These are phyloP conservation scores for Drosophila nasuta DNA, from an alignment of 1,140 invertebrate species.

Conservation along the genomic window DNA sequence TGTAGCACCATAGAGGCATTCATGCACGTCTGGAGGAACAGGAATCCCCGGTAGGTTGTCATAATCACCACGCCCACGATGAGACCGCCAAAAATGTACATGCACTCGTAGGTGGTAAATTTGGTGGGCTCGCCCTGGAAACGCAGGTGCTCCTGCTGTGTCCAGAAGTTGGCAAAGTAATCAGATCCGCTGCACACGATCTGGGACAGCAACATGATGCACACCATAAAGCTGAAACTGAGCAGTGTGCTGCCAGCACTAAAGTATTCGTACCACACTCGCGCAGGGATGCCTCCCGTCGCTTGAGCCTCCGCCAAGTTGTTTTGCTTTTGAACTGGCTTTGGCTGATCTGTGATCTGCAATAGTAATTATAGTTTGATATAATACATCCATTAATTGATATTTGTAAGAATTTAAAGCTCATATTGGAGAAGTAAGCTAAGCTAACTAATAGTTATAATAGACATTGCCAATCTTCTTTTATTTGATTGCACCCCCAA, in stretches of 20 bases:
- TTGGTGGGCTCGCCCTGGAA: constrained; percentile 56
- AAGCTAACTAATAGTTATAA: no score
- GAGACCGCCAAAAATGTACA: constrained; percentile 80
- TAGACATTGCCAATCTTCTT: no score
- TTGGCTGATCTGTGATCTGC: constrained; percentile 40
- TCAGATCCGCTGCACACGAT: constrained; percentile 89
- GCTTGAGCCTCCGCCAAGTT: constrained; percentile 86
- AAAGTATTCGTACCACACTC: constrained; percentile 89
- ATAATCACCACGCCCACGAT: constrained; percentile 78
- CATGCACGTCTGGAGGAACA: constrained; percentile 93
- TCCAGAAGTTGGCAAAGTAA: constrained; percentile 93
- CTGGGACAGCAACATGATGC: constrained; percentile 90
- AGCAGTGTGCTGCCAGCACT: constrained; percentile 88
- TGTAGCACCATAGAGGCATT: constrained; percentile 92
- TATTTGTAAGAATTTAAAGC: no score
- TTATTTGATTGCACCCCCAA: no score
- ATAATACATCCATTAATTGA: no score
- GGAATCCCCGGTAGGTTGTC: constrained; percentile 87
- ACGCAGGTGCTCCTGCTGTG: constrained; percentile 85
- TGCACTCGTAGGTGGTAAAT: constrained; percentile 74
- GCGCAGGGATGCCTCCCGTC: constrained; percentile 86
- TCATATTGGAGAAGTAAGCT: no score
- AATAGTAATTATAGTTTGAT: no score
- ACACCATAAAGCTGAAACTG: constrained; percentile 86
- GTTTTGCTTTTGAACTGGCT: constrained; percentile 71